phyloP scores from a whole-genome alignment of 2,113 vertebrate species.

The Oriolus oriolus region DNA sequence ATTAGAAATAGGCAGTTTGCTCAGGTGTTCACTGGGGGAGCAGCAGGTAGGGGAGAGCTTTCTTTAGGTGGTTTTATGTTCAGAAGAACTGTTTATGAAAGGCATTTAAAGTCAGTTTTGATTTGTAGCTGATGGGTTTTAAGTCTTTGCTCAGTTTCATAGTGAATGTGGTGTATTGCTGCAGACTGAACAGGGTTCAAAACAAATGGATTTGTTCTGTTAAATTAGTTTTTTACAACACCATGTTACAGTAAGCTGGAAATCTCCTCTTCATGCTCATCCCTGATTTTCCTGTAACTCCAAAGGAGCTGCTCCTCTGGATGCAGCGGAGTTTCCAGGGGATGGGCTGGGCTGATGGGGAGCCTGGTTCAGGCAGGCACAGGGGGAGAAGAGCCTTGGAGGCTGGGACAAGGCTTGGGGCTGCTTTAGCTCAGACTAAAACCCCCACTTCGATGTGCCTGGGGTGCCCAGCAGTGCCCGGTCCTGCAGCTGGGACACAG shows the following conservation, averaged over 20 bases:
- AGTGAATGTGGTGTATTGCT: neutral
- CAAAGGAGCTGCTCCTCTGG: neutral
- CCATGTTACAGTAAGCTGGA: neutral
- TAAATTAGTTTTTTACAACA: fast-evolving
- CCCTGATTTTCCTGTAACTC: neutral
- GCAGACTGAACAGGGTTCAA: neutral
- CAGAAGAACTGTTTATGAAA: neutral
- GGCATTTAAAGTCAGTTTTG: neutral
- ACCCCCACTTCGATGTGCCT: fast-evolving
- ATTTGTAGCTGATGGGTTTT: neutral
- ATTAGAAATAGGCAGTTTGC: neutral
- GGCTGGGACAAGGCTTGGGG: neutral
- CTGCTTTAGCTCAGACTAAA: neutral
- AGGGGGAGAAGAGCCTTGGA: neutral
- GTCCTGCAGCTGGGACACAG: neutral
- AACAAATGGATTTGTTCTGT: neutral
- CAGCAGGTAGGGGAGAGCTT: neutral
- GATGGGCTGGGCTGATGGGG: neutral
- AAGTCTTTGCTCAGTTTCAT: neutral
- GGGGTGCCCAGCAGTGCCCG: neutral
- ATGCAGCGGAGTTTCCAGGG: neutral
- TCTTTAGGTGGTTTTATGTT: neutral
- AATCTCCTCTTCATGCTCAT: fast-evolving
- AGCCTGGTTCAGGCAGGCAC: neutral
- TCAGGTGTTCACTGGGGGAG: neutral